Evolutionary conservation across 1,140 invertebrate species (phyloP), one percentile per base, ranked within the genome.

Genomic region (Mya arenaria): DNA sequence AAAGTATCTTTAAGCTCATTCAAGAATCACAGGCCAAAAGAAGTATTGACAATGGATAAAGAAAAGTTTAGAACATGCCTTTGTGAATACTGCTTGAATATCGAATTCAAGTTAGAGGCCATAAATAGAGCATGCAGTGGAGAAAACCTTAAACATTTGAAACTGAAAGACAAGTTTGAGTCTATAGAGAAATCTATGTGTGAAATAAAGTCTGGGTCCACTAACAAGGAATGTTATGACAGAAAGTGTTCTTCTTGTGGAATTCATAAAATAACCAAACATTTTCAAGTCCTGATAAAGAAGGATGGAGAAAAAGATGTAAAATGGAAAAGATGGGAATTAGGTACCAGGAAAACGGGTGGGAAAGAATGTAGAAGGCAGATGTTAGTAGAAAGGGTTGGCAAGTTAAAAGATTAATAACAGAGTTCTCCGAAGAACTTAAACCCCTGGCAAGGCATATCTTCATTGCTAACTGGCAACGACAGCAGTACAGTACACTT

Each of bases 401-500:
- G 34, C 62, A 23, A 23, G 62, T 34, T 15, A 32, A 34, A 63
- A 19, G 62, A 15, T 63, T 19, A 63, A 13, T 23, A 34, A 63
- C n/a, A n/a, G 32, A n/a, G 39, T 66, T 32, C 17, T 37, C n/a
- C 66, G 44, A 41, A 39, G 34, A 30, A 36, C 23, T 36, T 19
- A 13, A 34, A 8, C 34, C 5, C 30, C 32, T 58, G 41, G 65
- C 44, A 1, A 34, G 41, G 19, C 58, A 73, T 36, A 37, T 82
- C 56, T 73, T 55, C 41, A 66, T 55, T 82, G 79, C 69, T 15
- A 32, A 34, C 52, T 82, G 79, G 79, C 79, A 82, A 52, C 28
- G 48, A 8, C 34, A n/a, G 25, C 6, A 44, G 23, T 82, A 48
- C 39, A 15, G 25, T 23, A 28, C 8, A 10, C 4, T 82, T 0